Base-by-base conservation (phyloP, 1,140 invertebrate species). In the Seison nebaliae region DNA sequence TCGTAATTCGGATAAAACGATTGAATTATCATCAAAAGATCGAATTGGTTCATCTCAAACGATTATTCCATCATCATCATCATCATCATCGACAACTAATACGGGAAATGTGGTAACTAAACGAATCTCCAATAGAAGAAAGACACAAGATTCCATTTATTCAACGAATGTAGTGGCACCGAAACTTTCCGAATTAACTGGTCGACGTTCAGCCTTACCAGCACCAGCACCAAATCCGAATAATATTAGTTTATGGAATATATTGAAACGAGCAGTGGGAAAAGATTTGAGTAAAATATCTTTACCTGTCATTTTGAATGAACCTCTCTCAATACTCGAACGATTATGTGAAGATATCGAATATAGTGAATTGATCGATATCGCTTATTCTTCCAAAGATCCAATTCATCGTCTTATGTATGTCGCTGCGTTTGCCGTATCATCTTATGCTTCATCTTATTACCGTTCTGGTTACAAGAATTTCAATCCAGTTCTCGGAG, bases 181-280 rank as follows among this genome's bases (percentile, higher is more conserved):
- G n/a, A n/a, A n/a, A n/a, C n/a, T n/a, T n/a, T n/a, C n/a, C n/a
- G n/a, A n/a, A n/a, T n/a, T n/a, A n/a, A n/a, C n/a, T n/a, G n/a
- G 70, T n/a, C 64, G 74, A 4, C 59, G 76, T 36, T 69, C 68
- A 8, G 66, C 66, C 12, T 57, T 80, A 21, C 74, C 75, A 1
- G 63, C 64, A 17, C 66, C 71, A 0, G 64, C 73, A 36, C 71
- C 74, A 9, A 67, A 69, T 23, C 67, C 66, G 0, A 73, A 73
- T 45, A 72, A 73, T 18, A 64, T 76, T 8, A 72, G 70, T 28
- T 54, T 77, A 6, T 77, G 73, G 71, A 75, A 74, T 53, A 62
- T 78, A 23, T 55, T 79, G 14, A 72, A 72, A 48, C 72, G 73
- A 36, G 33, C 34, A 19, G 77, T 79, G 42, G 76, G 76, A 28